Base-by-base conservation (phyloP, 2,797 vertebrate genomes). In the Mormyrops attenuatus region DNA sequence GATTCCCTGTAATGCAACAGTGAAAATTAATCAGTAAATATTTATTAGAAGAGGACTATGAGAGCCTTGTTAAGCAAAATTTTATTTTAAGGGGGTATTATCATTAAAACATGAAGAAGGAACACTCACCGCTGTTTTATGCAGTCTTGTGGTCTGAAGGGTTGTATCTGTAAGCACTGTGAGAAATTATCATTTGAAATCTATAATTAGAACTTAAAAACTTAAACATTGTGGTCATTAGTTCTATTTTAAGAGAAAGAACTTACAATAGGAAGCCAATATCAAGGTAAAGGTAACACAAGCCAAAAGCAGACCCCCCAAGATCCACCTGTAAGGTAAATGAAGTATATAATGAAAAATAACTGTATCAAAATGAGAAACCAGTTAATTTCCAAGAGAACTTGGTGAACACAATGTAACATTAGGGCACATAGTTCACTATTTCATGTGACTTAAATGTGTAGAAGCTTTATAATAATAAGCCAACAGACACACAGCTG, bases 251-350 rank as follows among this genome's bases (percentile, higher is more conserved):
- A 30, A 57, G 26, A 30, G 3, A 20, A 7, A 1, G 7, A 20
- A 87, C 85, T 87, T 87, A 87, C 85, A 60, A 53, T 38, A 38
- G 15, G 53, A 87, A 57, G 85, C 53, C 85, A 87, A 9, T 44
- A 57, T n/a, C 26, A 87, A 17, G 7, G 52, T 57, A 15, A 87
- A 55, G 7, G 52, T 57, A 7, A 87, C 15, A 34, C 85, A 57
- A 20, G 85, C 30, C 1, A 57, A 53, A 57, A 41, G 5, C 52
- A 87, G 53, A 87, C 85, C 53, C 11, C 52, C 26, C 26, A 87
- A 11, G 5, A 57, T 30, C 85, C 85, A 87, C 85, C 85, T 87
- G 52, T 15, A 87, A 41, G 52, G 57, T 20, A 9, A 87, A 38
- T 34, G 5, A 52, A 17, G 49, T 15, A 52, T 17, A 20, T 20